Evolutionary conservation across 2,888 invertebrate species (phyloP), one percentile per base, ranked within the genome.

Genomic region (Xanthorhoe designata): DNA sequence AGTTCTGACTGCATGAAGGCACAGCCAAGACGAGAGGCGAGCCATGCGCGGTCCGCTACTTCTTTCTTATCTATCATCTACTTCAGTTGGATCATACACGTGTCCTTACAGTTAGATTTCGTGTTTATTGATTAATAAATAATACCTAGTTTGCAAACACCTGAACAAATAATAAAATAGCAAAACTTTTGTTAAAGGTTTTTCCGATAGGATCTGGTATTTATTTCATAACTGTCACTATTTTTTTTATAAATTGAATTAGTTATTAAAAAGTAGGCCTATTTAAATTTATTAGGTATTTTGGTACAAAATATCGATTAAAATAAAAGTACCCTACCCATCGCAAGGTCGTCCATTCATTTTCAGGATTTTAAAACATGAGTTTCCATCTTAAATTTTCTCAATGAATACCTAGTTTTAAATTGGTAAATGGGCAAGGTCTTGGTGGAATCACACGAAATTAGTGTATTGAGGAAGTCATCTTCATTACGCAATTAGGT

Each of bases 61-160:
- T 73, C 71, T 68, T 67, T 75, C 60, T 75, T 71, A 75, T 73
- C 73, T 68, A 76, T 76, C 67, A 68, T 62, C 80, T 75, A 57
- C 89, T 90, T 87, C 90, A 90, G 88, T 90, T 89, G 71, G 84
- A 88, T 67, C 42, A 18, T 68, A 68, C 68, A 80, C 76, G 61
- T 56, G 55, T 29, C 24, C 56, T 61, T 53, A 49, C 15, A 60
- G 49, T 45, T 15, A 32, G 4, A 58, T 58, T 35, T 47, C 8
- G 50, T 59, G 24, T 42, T 42, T 42, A 42, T 13, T 9, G 13
- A 32, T 32, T 24, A 24, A 24, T 24, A 5, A 32, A 32, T 32
- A 32, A 32, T 32, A n/a, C n/a, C n/a, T n/a, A 32, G 32, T 7
- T 32, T 32, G 32, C 32, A 32, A 32, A 24, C 24, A 24, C 24